Evolutionary conservation across 2,888 invertebrate genomes (phyloP).

Genomic region (Drosophila birchii): DNA sequence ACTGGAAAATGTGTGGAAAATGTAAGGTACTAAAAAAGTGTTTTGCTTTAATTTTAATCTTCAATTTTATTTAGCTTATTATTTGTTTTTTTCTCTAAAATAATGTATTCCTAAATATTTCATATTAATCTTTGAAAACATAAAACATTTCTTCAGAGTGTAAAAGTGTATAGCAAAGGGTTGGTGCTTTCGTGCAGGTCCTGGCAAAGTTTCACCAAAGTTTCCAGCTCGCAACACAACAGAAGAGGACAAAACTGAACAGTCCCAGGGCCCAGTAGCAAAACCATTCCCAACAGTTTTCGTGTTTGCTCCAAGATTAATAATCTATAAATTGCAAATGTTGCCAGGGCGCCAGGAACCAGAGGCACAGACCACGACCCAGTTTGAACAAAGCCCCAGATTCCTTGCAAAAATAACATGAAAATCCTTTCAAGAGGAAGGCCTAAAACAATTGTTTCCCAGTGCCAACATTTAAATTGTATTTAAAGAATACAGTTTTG

Average conservation of each 20-base stretch:
- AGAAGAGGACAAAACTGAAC: conserved; percentile 21
- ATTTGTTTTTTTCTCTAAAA: no score
- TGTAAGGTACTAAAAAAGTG: not conserved
- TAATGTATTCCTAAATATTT: not conserved
- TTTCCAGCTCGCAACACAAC: conserved; percentile 39
- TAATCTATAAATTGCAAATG: conserved; percentile 61
- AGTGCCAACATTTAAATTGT: conserved; percentile 5
- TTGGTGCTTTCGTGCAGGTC: conserved; percentile 30
- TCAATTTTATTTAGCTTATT: not conserved
- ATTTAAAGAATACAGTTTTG: conserved; percentile 1
- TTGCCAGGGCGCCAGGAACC: conserved; percentile 19
- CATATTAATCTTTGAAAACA: not conserved
- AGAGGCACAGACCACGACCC: conserved; percentile 44
- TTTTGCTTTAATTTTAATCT: not conserved
- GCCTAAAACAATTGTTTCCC: conserved; percentile 14
- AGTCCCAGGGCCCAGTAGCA: conserved; percentile 10
- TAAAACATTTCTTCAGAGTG: not conserved
- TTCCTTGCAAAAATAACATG: conserved; percentile 21
- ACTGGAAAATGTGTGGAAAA: not conserved
- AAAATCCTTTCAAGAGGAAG: conserved; percentile 26
- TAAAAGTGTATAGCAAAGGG: not conserved
- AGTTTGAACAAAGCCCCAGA: conserved; percentile 40
- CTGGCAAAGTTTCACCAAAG: conserved; percentile 42
- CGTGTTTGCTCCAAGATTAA: conserved; percentile 57
- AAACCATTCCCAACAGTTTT: conserved; percentile 40